Base-by-base conservation (phyloP, 2,113 vertebrate genomes). In the Paracanthobrama guichenoti region DNA sequence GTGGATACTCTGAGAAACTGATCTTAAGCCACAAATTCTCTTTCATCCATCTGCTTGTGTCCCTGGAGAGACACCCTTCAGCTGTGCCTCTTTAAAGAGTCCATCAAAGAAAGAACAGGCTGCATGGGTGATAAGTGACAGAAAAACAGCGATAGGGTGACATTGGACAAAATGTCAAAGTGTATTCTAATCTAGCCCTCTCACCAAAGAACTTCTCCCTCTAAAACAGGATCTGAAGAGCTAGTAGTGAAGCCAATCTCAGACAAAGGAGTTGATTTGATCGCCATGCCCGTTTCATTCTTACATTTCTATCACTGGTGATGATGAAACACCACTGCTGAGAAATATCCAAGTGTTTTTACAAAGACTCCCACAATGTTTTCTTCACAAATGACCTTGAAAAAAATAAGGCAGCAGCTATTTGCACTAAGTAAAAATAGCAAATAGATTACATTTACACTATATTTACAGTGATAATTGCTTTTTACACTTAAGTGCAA, bases 31-130 rank as follows among this genome's bases (percentile, higher is more conserved):
- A 39, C 48, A 76, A 35, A 76, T 57, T 77, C 74, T 77, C 50
- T 77, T 57, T 77, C 16, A 77, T 77, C 74, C 50, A 8, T 57
- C 44, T 53, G 72, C 72, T 28, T 11, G 26, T 14, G 2, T 16
- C 48, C 74, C 46, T 76, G 53, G 18, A 76, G 74, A 77, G 26
- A 77, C 28, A 55, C 50, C 50, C 16, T 77, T 77, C 74, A 77
- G 50, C 81, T 44, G 28, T 69, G 50, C 67, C 67, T 44, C 71
- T 74, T 77, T 77, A 77, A 57, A 77, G 74, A 77, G 50, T n/a
- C 28, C 74, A 57, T 77, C 74, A 77, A 53, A 77, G 74, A 57
- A 35, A 10, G 18, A 57, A 57, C 50, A 57, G 74, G 50, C 74
- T 57, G 50, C 74, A 77, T 14, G 10, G 74, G 39, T 57, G 74